Conservation (phyloP, 2,113 vertebrate species). For the Archocentrus centrarchus region DNA sequence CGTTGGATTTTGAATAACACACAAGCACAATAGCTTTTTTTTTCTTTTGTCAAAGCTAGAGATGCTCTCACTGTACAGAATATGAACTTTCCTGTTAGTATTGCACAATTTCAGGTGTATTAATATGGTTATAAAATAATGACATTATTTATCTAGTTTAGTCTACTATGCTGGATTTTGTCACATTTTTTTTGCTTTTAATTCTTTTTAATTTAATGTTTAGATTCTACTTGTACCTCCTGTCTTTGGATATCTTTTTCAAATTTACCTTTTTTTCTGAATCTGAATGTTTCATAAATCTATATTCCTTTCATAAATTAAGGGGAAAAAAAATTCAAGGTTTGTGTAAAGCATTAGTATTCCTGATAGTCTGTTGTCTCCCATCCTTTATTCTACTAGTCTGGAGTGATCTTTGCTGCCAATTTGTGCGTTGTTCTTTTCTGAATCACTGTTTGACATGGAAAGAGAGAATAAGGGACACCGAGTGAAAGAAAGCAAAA, state of each 20-base stretch:
- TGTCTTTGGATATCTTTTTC: background rate
- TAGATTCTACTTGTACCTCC: background rate
- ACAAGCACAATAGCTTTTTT: constrained; percentile 47
- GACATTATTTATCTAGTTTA: background rate
- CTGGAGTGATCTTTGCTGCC: constrained; percentile 33
- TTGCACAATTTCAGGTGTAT: background rate
- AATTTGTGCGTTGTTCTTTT: constrained; percentile 36
- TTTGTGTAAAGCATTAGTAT: constrained; percentile 25
- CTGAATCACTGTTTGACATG: constrained; percentile 44
- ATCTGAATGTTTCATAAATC: background rate
- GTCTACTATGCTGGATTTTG: background rate
- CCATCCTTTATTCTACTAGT: constrained; percentile 21
- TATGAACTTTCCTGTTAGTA: background rate
- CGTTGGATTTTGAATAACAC: constrained; percentile 75
- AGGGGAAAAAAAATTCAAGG: constrained; percentile 14
- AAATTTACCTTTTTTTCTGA: background rate
- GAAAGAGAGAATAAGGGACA: constrained; percentile 48
- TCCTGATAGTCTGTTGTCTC: constrained; percentile 10
- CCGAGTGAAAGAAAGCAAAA: constrained; percentile 37
- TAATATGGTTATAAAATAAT: background rate
- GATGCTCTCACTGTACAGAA: constrained; percentile 2
- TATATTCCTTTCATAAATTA: background rate
- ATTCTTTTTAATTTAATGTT: background rate
- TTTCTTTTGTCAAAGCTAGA: constrained; percentile 20
- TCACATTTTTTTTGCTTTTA: fast-evolving